Base-by-base conservation (phyloP, 2,888 invertebrate genomes). In the Ectemnius continuus region DNA sequence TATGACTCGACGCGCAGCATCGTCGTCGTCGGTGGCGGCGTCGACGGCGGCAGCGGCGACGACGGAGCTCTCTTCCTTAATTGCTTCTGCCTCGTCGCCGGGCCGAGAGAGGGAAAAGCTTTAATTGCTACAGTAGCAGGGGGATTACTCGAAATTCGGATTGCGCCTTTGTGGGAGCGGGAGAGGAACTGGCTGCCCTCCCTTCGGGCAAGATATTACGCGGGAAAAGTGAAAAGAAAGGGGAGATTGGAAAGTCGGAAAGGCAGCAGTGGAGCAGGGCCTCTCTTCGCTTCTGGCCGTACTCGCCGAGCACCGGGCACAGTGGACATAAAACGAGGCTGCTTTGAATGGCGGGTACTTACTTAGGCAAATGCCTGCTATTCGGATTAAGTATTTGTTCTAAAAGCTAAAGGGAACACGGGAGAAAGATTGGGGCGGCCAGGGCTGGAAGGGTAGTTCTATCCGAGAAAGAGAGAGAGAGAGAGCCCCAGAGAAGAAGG, bases 301-400 rank as follows among this genome's bases (percentile, higher is more conserved):
- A 36, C 36, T 36, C 36, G 36, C 36, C 36, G 36, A 36, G 36
- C 36, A 36, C 36, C 36, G 36, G 36, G 36, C 36, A 36, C 36
- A 36, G 70, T 73, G 78, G 79, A 84, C 83, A 76, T 87, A 87
- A 89, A 88, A 85, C 80, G 81, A 76, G 81, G 84, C 84, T 85
- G 84, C 85, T 83, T 85, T 86, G 87, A 89, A 89, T 87, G 86
- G 87, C 85, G 84, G 84, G 86, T 86, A 89, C 88, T 89, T 88
- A 90, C 89, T 89, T 88, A 88, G 84, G 88, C 88, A 89, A 90
- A 90, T 89, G 88, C 86, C 83, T 81, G 87, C 87, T 86, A 88
- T 89, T 89, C 85, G 88, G 87, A 90, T 89, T 89, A 89, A 90
- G 90, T 90, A 89, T 89, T 88, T 89, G 89, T 89, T 89, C 85